phyloP scores from a whole-genome alignment of 2,888 invertebrate species.

The Tromatobia lineatoria region DNA sequence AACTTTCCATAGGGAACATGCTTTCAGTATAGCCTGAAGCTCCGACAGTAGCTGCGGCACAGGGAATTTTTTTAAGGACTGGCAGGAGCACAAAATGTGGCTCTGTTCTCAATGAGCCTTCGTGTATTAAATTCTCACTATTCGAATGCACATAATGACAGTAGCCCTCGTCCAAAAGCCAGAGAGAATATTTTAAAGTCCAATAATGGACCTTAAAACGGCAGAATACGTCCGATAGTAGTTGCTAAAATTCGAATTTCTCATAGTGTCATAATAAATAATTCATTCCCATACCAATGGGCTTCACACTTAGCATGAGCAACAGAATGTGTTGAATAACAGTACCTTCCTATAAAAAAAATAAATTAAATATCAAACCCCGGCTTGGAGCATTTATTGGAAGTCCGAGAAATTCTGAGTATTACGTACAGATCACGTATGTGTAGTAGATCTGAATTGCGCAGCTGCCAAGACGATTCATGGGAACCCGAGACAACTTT shows the following conservation, averaged over 20 bases:
- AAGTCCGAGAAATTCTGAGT: constrained; percentile 9
- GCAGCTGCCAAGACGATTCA: constrained; percentile 61
- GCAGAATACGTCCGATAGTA: neutral
- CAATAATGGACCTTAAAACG: neutral
- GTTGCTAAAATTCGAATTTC: neutral
- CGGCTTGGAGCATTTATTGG: neutral
- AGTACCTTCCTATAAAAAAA: too few relatives aligned
- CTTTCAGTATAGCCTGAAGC: too few relatives aligned
- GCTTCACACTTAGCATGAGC: neutral
- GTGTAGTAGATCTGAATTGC: constrained; percentile 5
- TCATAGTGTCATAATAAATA: neutral
- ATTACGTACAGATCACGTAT: neutral
- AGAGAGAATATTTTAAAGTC: too few relatives aligned
- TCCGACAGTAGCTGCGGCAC: too few relatives aligned
- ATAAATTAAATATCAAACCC: neutral
- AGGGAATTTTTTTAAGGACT: too few relatives aligned
- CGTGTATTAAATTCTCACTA: too few relatives aligned
- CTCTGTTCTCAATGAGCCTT: too few relatives aligned
- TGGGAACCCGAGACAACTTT: constrained; percentile 56
- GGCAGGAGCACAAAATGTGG: too few relatives aligned
- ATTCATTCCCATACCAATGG: neutral
- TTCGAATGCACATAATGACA: too few relatives aligned
- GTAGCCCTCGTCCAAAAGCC: too few relatives aligned
- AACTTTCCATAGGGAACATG: too few relatives aligned
- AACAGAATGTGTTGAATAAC: neutral